Percentiles rank a stretch among this genome's conserved stretches.
Evolutionary conservation across 2,113 vertebrate genomes (phyloP).

Genomic region (Arizona elegans): DNA sequence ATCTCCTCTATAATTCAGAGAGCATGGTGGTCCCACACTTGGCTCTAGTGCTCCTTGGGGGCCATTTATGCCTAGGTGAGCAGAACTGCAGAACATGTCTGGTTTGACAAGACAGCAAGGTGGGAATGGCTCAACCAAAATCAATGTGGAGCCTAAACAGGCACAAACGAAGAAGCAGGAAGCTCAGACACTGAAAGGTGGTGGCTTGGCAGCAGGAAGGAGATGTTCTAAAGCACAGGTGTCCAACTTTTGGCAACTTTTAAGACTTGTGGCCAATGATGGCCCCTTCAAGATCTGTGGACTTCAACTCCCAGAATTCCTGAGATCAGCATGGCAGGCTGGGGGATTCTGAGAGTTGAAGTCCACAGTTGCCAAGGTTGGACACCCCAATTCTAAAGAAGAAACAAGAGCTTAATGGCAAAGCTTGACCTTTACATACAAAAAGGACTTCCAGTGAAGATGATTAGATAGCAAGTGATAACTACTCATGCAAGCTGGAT

Average conservation of each 20-base stretch:
- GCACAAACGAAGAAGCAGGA: background rate
- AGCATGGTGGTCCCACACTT: background rate
- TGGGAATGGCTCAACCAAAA: background rate
- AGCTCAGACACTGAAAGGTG: too few species aligned
- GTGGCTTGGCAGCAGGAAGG: background rate
- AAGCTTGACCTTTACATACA: background rate
- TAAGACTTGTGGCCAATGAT: background rate
- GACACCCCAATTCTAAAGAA: background rate
- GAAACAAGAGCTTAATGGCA: background rate
- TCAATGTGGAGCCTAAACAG: background rate
- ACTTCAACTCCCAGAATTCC: background rate
- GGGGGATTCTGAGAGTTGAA: too few species aligned
- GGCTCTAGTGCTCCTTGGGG: background rate
- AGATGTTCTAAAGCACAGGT: background rate
- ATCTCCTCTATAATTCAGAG: constrained; percentile 63
- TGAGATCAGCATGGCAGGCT: too few species aligned
- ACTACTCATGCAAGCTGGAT: background rate
- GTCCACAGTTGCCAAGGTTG: background rate
- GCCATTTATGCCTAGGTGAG: constrained; percentile 42
- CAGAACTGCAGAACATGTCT: background rate
- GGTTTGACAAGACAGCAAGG: background rate
- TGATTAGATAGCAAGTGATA: too few species aligned
- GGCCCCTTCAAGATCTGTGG: background rate
- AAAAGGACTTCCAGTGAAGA: background rate
- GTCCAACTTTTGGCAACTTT: background rate